Conservation (phyloP, 2,888 invertebrate genomes). For the Blastobasis adustella region DNA sequence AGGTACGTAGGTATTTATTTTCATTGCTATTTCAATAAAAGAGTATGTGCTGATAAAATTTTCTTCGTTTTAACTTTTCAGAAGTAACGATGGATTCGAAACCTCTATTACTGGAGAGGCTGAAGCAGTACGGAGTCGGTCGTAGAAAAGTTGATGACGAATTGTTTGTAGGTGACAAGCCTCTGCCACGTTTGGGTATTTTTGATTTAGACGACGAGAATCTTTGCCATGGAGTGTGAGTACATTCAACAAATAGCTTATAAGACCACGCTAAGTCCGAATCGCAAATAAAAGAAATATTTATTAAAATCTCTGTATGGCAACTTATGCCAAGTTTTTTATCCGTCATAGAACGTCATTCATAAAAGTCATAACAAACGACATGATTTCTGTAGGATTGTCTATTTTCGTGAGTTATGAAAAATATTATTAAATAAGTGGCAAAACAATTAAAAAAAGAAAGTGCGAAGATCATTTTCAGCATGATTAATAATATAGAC, state of each 20-base stretch:
- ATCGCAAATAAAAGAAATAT: no score
- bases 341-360: no score
- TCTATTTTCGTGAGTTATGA: no score
- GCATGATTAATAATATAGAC: no score
- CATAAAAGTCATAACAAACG: no score
- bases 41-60: not conserved
- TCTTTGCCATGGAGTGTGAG: slow-evolving; percentile 71
- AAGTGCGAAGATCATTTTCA: no score
- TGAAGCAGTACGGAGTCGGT: slow-evolving; percentile 54
- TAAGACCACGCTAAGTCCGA: no score
- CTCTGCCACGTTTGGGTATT: slow-evolving; percentile 57
- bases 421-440: no score
- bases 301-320: no score
- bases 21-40: not conserved
- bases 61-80: slow-evolving; percentile 1
- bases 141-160: slow-evolving; percentile 58
- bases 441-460: no score
- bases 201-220: slow-evolving; percentile 74
- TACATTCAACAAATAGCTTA: slow-evolving; percentile 3
- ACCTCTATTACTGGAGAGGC: slow-evolving; percentile 23
- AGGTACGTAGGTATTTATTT: not conserved
- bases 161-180: slow-evolving; percentile 57
- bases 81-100: slow-evolving; percentile 14
- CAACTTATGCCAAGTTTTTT: no score
- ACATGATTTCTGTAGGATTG: no score